A percentile compares a stretch with the other conserved stretches of the same genome.
These are phyloP conservation scores for Petrocephalus schoutedeni DNA, from an alignment of 2,797 vertebrate species.

Conservation along the genomic window DNA sequence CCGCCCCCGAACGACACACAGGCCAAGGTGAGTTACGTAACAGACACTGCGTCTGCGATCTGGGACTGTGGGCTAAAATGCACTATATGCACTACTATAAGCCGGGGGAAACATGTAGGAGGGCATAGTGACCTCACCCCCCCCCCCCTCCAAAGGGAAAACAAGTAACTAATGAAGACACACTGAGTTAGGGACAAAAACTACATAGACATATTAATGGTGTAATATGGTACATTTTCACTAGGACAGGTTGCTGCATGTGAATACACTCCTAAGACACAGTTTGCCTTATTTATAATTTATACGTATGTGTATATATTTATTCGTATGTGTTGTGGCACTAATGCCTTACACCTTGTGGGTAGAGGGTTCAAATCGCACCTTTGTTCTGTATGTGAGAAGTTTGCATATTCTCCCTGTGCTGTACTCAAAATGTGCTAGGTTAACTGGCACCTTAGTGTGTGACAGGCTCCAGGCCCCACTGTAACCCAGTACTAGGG, in stretches of 20 bases:
- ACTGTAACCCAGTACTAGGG: not conserved
- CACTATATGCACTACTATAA: not conserved
- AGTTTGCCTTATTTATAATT: no score
- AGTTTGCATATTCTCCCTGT: no score
- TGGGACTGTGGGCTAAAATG: not conserved
- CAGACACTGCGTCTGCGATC: constrained; percentile 11
- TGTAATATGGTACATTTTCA: no score
- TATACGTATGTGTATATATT: no score
- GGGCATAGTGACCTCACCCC: not conserved
- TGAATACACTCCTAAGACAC: no score
- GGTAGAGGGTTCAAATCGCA: no score
- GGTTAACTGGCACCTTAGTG: not conserved
- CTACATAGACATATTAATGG: no score
- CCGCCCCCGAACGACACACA: not conserved
- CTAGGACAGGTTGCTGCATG: no score
- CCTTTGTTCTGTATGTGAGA: no score
- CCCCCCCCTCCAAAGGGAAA: not conserved
- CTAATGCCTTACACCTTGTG: no score
- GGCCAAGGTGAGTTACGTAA: constrained; percentile 31
- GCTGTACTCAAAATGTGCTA: not conserved
- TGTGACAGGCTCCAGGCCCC: not conserved
- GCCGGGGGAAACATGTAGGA: not conserved
- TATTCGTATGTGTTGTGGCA: no score
- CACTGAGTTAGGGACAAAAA: not conserved
- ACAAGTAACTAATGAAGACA: not conserved